Conservation (phyloP, 2,797 vertebrate genomes). For the Epinephelus malabaricus region DNA sequence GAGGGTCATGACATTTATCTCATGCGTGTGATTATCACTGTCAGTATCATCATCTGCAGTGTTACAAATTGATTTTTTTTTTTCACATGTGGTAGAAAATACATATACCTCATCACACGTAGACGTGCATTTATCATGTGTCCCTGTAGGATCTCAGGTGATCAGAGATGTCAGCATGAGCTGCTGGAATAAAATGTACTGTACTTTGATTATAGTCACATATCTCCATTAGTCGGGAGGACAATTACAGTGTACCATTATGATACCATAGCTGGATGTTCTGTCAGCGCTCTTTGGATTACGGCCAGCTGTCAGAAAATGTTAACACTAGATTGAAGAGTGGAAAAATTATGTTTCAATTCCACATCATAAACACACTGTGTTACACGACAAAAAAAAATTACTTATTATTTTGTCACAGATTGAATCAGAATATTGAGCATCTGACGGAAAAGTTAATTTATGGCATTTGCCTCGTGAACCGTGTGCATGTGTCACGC, state of each 20-base stretch:
- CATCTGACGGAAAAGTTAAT: constrained; percentile 3
- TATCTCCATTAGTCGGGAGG: constrained; percentile 61
- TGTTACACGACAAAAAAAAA: background rate
- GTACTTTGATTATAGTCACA: constrained; percentile 55
- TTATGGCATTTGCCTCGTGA: background rate
- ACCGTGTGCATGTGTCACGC: background rate
- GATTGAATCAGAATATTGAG: constrained; percentile 27
- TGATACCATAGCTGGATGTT: constrained; percentile 31
- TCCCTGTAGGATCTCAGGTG: constrained; percentile 45
- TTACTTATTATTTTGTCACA: background rate
- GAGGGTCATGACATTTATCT: constrained; percentile 35
- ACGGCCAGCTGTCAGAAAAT: constrained; percentile 16
- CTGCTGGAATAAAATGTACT: constrained; percentile 44
- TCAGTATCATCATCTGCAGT: constrained; percentile 35
- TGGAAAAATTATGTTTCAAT: constrained; percentile 13
- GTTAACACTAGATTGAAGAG: constrained; percentile 14
- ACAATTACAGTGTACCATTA: constrained; percentile 63
- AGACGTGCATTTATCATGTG: constrained; percentile 1
- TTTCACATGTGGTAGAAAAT: constrained; percentile 11
- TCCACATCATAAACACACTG: background rate
- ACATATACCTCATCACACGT: background rate
- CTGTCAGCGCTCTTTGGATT: constrained; percentile 14
- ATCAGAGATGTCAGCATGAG: constrained; percentile 66
- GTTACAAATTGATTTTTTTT: constrained; percentile 24
- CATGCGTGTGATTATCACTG: constrained; percentile 17